Conservation (phyloP, 2,797 vertebrate species). For the Ctenochaetus hawaiiensis region DNA sequence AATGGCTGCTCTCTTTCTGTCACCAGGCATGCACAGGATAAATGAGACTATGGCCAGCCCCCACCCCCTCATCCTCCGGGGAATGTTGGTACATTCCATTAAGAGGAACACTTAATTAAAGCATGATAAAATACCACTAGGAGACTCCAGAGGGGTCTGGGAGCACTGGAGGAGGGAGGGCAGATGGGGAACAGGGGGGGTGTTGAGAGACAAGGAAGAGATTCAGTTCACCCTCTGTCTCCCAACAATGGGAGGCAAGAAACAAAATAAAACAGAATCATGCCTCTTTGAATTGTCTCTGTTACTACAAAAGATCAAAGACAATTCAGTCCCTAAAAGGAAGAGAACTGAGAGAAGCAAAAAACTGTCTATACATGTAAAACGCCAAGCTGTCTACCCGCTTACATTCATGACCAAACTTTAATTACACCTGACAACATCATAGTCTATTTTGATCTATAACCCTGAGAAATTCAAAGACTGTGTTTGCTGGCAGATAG, state of each 20-base stretch:
- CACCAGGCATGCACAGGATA: conserved; percentile 65
- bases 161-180: conserved; percentile 32
- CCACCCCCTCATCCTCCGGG: conserved; percentile 52
- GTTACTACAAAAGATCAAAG: conserved; percentile 44
- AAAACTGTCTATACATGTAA: background rate
- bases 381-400: background rate
- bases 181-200: conserved; percentile 9
- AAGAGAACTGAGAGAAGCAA: background rate
- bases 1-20: conserved; percentile 82
- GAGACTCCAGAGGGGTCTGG: conserved; percentile 70
- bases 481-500: conserved; percentile 1
- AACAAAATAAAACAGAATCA: conserved; percentile 52
- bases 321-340: conserved; percentile 15
- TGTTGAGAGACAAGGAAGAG: conserved; percentile 32
- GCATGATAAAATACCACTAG: conserved; percentile 80
- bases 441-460: background rate
- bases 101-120: conserved; percentile 84
- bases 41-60: conserved; percentile 66
- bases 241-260: conserved; percentile 33
- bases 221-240: conserved; percentile 47
- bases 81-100: conserved; percentile 80
- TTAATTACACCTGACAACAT: background rate
- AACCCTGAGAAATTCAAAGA: background rate
- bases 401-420: background rate
- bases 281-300: conserved; percentile 53